Evolutionary conservation across 2,888 invertebrate genomes (phyloP), one percentile per base, ranked within the genome.

Genomic region (Orthosia gracilis): DNA sequence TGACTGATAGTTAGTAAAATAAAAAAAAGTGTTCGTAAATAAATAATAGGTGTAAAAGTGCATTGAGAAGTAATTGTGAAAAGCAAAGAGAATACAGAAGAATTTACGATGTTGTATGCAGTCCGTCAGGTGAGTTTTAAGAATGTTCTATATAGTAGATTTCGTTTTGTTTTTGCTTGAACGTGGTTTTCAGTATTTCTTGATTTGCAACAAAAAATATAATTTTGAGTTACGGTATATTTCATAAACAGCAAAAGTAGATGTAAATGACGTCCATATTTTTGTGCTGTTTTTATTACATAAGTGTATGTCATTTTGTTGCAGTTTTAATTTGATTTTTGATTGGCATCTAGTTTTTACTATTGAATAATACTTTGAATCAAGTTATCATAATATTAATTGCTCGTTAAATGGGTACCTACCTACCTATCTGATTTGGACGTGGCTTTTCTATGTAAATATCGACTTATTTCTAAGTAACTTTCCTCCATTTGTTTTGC

Each of bases 61-160:
- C 70, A 26, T 63, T 52, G 15, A 55, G 70, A n/a, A 57, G 45
- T 83, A 71, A 73, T 78, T 80, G 81, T 84, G 81, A 83, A 85
- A 79, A 83, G 12, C 40, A 71, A 80, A 76, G 73, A 86, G 80
- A 87, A 87, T 77, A 88, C 69, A 85, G 88, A 90, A 92, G 86
- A 88, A 71, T 58, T 76, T 81, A 89, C 73, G 55, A 96, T 96
- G 96, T 89, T 96, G 94, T 96, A 96, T 85, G 96, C 96, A 21
- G 96, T 96, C 11, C 93, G 96, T 92, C 96, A 96, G 95, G 96
- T 96, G 81, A 94, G 95, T 87, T 31, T 66, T 47, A 12, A 21
- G 13, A 62, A 4, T 17, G 13, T 76, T 67, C 4, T 67, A 17
- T 63, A 4, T 54, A 12, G 49, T 72, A 69, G 21, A 55, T 23